Evolutionary conservation across 2,888 invertebrate genomes (phyloP).

Genomic region (Stegana nigrithorax): DNA sequence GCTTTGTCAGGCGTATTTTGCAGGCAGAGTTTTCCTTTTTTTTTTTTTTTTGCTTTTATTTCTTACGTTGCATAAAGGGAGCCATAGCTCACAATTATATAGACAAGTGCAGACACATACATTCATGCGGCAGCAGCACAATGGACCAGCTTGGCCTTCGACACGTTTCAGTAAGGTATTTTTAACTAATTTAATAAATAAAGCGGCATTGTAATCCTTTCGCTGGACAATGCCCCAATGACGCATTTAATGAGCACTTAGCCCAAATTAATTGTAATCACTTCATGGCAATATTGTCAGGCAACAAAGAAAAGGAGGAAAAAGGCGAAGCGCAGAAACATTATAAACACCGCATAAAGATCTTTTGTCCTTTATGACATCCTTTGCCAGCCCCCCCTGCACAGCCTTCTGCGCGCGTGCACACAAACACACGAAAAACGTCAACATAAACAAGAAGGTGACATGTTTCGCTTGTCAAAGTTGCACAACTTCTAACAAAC

Average conservation of each 20-base stretch:
- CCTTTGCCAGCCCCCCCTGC: background rate
- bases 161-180: constrained; percentile 28
- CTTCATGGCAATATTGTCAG: constrained; percentile 1
- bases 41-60: background rate
- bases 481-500: background rate
- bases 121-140: too few relatives aligned
- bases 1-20: background rate
- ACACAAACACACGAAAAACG: background rate
- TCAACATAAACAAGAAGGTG: constrained; percentile 15
- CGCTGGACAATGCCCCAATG: constrained; percentile 34
- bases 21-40: too few relatives aligned
- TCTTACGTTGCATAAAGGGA: constrained; percentile 21
- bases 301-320: background rate
- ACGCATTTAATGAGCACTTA: constrained; percentile 55
- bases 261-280: constrained; percentile 49
- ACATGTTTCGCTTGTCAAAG: constrained; percentile 21
- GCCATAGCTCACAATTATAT: constrained; percentile 20
- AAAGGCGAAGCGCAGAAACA: background rate
- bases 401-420: background rate
- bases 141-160: too few relatives aligned
- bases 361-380: background rate
- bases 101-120: too few relatives aligned
- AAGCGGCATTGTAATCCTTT: constrained; percentile 19
- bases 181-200: constrained; percentile 47
- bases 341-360: background rate